Conservation (phyloP, 1,140 invertebrate genomes). For the Nautilus pompilius region DNA sequence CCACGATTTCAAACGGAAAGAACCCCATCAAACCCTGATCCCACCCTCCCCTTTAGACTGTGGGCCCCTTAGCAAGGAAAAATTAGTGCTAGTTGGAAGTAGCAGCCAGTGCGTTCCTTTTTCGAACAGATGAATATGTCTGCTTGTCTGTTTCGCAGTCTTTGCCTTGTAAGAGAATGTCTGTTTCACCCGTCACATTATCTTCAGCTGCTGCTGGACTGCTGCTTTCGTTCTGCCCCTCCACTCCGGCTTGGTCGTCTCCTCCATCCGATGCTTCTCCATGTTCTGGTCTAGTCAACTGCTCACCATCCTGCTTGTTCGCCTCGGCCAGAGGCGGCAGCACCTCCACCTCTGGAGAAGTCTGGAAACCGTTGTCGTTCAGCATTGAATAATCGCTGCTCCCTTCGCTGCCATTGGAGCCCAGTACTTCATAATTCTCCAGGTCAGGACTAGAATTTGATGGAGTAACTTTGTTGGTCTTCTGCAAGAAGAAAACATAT, state of each 20-base stretch:
- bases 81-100: too few species aligned
- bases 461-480: background rate
- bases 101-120: too few species aligned
- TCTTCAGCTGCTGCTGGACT: too few species aligned
- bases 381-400: background rate
- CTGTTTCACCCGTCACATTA: too few species aligned
- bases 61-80: too few species aligned
- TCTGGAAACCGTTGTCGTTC: slow-evolving; percentile 1
- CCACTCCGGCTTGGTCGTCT: background rate
- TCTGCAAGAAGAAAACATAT: background rate
- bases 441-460: slow-evolving; percentile 41
- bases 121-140: too few species aligned
- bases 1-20: too few species aligned
- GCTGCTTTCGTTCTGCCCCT: too few species aligned
- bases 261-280: background rate
- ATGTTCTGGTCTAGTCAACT: background rate
- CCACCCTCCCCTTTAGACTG: too few species aligned
- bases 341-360: background rate
- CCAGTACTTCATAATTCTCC: slow-evolving; percentile 46
- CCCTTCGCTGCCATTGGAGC: slow-evolving; percentile 22
- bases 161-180: too few species aligned
- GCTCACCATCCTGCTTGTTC: background rate
- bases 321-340: background rate
- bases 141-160: too few species aligned
- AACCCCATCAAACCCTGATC: too few species aligned